Evolutionary conservation across 2,113 vertebrate genomes (phyloP).

Genomic region (Atherinomorus stipes): DNA sequence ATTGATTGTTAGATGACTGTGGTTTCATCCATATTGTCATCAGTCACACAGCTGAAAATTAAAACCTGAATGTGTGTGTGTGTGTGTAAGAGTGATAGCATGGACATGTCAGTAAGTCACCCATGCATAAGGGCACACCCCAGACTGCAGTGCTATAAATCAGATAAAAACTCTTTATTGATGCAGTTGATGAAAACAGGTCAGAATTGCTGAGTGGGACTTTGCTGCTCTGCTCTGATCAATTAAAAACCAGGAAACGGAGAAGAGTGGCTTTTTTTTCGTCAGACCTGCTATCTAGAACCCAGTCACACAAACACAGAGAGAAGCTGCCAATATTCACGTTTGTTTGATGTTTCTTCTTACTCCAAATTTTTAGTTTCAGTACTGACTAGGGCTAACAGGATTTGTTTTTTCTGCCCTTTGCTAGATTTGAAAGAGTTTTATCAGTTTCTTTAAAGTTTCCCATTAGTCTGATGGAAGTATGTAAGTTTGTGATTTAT

Average conservation of each 20-base stretch:
- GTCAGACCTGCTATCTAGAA: neutral
- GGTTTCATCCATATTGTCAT: conserved; percentile 20
- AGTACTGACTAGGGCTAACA: too few relatives aligned
- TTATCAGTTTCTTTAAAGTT: too few relatives aligned
- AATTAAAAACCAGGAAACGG: neutral
- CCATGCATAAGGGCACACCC: conserved; percentile 37
- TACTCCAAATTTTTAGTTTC: too few relatives aligned
- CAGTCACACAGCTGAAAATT: conserved; percentile 5
- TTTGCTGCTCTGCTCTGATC: neutral
- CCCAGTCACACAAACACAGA: too few relatives aligned
- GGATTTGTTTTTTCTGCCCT: too few relatives aligned
- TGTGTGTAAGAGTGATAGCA: neutral
- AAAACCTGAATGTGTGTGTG: conserved; percentile 19
- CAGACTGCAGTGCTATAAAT: conserved; percentile 54
- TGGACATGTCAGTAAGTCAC: conserved; percentile 7
- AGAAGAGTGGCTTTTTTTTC: neutral
- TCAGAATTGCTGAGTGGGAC: neutral
- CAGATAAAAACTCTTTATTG: conserved; percentile 21
- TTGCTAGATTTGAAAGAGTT: too few relatives aligned
- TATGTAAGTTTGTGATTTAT: too few relatives aligned
- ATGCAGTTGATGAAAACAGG: conserved; percentile 7
- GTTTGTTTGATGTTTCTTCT: neutral
- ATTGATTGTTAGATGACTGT: conserved; percentile 51
- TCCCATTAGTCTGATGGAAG: too few relatives aligned
- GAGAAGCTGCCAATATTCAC: neutral